Percentiles rank a stretch among this genome's conserved stretches.
Conservation (phyloP, 2,113 vertebrate species). For the Procavia capensis region DNA sequence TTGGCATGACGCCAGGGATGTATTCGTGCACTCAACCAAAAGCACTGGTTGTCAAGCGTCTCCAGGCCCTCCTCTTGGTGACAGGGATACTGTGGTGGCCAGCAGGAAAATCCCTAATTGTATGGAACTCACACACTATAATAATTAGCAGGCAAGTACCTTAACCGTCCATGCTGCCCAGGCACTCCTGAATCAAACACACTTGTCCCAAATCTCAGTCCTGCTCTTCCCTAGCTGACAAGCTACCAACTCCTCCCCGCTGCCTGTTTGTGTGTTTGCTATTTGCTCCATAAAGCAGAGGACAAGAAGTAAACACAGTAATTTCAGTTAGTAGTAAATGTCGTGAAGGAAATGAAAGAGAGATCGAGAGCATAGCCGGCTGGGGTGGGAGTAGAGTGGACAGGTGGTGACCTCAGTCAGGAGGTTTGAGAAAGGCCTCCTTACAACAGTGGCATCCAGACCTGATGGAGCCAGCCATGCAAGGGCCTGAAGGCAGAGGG, state of each 20-base stretch:
- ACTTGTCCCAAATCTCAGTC: too few relatives aligned
- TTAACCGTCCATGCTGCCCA: too few relatives aligned
- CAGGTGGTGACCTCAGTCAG: neutral
- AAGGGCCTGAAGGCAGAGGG: neutral
- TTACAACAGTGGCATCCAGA: neutral
- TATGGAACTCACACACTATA: neutral
- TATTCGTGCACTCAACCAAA: neutral
- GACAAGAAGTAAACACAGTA: neutral
- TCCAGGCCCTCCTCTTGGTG: neutral
- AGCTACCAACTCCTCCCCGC: too few relatives aligned
- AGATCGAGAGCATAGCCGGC: neutral
- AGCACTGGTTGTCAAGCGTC: neutral
- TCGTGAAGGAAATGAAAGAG: neutral
- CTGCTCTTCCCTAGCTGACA: too few relatives aligned
- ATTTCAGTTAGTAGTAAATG: neutral
- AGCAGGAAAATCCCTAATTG: neutral
- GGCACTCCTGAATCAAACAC: too few relatives aligned
- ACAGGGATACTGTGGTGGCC: accelerated
- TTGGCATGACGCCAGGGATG: neutral
- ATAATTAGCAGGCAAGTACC: too few relatives aligned
- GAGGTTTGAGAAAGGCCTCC: neutral
- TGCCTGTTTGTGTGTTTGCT: too few relatives aligned
- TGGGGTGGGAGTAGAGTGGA: too few relatives aligned
- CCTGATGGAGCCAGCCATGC: neutral
- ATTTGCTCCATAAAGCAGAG: neutral